phyloP scores from a whole-genome alignment of 2,888 invertebrate genomes.

The Melangyna quadrimaculata region DNA sequence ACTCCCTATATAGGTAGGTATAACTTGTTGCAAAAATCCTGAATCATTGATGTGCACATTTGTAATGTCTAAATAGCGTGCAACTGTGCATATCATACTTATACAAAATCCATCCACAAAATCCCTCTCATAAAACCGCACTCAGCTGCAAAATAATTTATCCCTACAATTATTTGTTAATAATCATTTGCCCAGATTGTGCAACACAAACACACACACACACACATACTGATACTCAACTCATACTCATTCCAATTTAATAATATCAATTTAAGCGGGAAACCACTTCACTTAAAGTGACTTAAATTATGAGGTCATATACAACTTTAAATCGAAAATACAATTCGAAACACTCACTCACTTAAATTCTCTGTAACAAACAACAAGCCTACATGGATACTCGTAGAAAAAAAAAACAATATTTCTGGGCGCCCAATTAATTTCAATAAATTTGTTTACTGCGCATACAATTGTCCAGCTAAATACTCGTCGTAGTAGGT shows the following conservation, averaged over 20 bases:
- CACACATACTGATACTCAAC: no score
- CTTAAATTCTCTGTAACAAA: neutral
- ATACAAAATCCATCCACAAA: neutral
- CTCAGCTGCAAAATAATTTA: conserved; percentile 18
- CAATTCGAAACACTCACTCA: conserved; percentile 1
- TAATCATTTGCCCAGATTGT: conserved; percentile 66
- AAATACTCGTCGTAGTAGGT: neutral
- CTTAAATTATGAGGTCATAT: conserved; percentile 68
- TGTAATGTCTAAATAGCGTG: conserved; percentile 65
- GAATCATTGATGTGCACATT: conserved; percentile 2
- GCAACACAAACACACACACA: conserved; percentile 28
- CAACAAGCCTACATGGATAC: neutral
- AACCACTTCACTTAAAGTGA: conserved; percentile 52
- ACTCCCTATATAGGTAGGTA: no score
- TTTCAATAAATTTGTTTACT: conserved; percentile 71
- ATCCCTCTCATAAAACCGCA: neutral
- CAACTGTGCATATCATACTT: neutral
- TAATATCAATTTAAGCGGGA: conserved; percentile 54
- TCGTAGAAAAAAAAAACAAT: neutral
- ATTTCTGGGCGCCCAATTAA: conserved; percentile 69
- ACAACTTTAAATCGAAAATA: conserved; percentile 51
- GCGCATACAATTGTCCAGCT: conserved; percentile 57
- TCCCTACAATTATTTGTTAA: conserved; percentile 62
- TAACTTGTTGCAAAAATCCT: neutral
- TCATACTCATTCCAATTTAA: conserved; percentile 57